Conservation (phyloP, 2,888 invertebrate species). For the Vesta saturnalis region DNA sequence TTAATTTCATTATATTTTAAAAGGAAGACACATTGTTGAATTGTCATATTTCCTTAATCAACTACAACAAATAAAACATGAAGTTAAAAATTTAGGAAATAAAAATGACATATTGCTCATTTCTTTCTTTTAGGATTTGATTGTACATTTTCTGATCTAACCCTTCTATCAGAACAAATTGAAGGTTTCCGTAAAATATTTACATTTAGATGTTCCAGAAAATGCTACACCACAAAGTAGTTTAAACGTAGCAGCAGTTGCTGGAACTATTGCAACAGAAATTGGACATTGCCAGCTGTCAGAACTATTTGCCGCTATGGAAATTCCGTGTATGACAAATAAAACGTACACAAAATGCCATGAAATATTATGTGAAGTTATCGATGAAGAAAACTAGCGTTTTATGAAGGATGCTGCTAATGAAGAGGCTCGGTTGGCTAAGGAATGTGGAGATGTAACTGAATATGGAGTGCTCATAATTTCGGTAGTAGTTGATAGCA, state of each 20-base stretch:
- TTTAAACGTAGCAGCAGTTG: slow-evolving; percentile 3
- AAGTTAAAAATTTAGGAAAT: not conserved
- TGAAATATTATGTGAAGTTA: not conserved
- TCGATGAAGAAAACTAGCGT: not conserved
- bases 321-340: not conserved
- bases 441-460: slow-evolving; percentile 11
- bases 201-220: not conserved
- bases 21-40: not conserved
- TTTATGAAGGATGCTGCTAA: slow-evolving; percentile 12
- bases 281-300: not conserved
- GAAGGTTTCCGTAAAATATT: not conserved
- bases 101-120: not conserved
- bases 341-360: slow-evolving; percentile 11
- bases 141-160: not conserved
- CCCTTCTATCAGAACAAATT: not conserved
- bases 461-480: slow-evolving; percentile 6
- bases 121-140: not conserved
- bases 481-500: slow-evolving; percentile 14
- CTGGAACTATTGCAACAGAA: slow-evolving; percentile 4
- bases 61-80: not conserved
- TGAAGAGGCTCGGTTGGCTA: slow-evolving; percentile 16
- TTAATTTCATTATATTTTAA: too few species aligned
- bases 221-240: not conserved
- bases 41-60: not conserved
- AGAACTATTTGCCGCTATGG: slow-evolving; percentile 11